phyloP scores from a whole-genome alignment of 2,888 invertebrate species.

The Stenodema calcarata region DNA sequence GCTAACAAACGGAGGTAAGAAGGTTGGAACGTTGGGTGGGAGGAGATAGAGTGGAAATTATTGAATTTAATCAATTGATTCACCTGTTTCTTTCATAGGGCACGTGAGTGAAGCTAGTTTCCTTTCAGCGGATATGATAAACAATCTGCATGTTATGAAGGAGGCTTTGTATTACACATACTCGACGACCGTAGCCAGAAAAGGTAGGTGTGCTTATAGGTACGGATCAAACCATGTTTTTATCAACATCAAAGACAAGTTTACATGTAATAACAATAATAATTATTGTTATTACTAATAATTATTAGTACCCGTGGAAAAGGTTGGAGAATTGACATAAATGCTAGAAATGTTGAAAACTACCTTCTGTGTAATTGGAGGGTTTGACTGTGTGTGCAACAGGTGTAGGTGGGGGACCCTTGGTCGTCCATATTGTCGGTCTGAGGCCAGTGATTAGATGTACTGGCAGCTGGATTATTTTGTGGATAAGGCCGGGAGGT shows the following conservation, averaged over 20 bases:
- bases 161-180: conserved; percentile 44
- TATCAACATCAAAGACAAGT: no score
- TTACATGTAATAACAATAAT: no score
- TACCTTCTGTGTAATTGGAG: neutral
- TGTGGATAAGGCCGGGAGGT: no score
- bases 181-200: conserved; percentile 17
- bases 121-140: conserved; percentile 47
- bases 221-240: neutral
- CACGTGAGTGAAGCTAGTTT: conserved; percentile 46
- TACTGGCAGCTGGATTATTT: no score
- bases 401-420: no score
- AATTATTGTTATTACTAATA: no score
- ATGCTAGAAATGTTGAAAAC: neutral
- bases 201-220: neutral
- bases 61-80: neutral
- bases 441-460: no score
- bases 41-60: neutral
- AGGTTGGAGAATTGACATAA: no score
- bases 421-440: no score
- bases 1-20: conserved; percentile 50
- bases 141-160: conserved; percentile 50
- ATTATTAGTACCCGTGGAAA: no score
- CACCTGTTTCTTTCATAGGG: neutral
- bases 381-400: no score
- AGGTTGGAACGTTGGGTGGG: neutral